Evolutionary conservation across 2,797 vertebrate genomes (phyloP).

Genomic region (Acanthiza pusilla): DNA sequence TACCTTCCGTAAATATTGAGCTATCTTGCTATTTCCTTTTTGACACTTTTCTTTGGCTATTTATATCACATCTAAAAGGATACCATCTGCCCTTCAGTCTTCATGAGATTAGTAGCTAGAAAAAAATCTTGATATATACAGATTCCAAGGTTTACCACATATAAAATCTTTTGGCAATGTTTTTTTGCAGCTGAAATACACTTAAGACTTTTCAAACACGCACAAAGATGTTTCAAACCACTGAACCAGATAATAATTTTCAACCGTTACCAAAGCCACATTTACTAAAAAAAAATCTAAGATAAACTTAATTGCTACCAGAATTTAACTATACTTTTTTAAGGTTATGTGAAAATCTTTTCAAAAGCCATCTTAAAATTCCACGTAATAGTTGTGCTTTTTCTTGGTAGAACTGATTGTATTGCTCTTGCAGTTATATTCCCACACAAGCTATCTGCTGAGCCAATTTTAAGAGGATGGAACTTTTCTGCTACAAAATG

Average conservation of each 20-base stretch:
- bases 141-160: not conserved
- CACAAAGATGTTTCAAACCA: conserved; percentile 62
- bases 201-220: conserved; percentile 45
- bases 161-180: not conserved
- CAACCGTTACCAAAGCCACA: conserved; percentile 39
- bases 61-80: conserved; percentile 16
- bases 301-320: conserved; percentile 56
- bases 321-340: conserved; percentile 52
- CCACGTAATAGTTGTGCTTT: not conserved
- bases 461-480: conserved; percentile 26
- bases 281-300: conserved; percentile 59
- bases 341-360: conserved; percentile 59
- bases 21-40: conserved; percentile 4
- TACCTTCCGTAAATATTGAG: conserved; percentile 1
- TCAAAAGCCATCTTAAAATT: conserved; percentile 33
- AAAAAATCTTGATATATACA: not conserved
- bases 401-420: conserved; percentile 6
- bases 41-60: not conserved
- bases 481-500: conserved; percentile 56
- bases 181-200: conserved; percentile 30
- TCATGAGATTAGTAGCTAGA: not conserved
- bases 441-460: conserved; percentile 23
- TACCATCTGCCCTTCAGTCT: not conserved
- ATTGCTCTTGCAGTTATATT: conserved; percentile 16
- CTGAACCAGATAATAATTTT: conserved; percentile 69